Percentiles rank a stretch among this genome's conserved stretches.
Conservation (phyloP, 2,113 vertebrate species). For the Rhagologus leucostigma region DNA sequence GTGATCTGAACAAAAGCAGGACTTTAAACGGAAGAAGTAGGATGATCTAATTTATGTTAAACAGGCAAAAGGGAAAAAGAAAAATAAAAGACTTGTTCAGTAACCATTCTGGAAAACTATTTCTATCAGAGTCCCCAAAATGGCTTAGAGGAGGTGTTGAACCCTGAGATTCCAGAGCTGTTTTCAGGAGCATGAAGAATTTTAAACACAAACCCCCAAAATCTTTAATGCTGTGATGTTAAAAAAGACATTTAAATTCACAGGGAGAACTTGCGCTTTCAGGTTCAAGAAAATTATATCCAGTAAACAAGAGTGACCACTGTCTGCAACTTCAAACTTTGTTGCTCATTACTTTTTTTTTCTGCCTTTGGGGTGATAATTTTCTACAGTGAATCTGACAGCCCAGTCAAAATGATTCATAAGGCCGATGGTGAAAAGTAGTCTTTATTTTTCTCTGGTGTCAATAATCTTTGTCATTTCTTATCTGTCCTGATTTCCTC, state of each 20-base stretch:
- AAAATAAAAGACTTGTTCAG: not conserved
- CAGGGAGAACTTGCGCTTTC: not conserved
- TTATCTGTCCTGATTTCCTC: not conserved
- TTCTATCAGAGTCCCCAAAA: not conserved
- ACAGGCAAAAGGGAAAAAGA: not conserved
- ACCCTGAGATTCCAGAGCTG: not conserved
- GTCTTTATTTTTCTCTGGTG: not conserved
- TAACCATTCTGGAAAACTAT: not conserved
- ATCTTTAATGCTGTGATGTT: not conserved
- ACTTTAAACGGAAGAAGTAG: not conserved
- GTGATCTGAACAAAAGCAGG: not conserved
- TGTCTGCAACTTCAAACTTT: not conserved
- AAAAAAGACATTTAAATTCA: not conserved
- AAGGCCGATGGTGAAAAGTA: not conserved
- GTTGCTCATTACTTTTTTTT: not conserved
- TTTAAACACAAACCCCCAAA: not conserved
- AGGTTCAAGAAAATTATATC: not conserved
- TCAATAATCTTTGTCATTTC: not conserved
- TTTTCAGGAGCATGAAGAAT: not conserved
- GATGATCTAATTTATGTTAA: not conserved
- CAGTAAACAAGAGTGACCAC: not conserved
- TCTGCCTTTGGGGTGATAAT: not conserved
- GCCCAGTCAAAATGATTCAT: not conserved
- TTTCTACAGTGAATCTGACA: slow-evolving; percentile 1
- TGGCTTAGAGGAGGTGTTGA: not conserved